Conservation (phyloP, 2,888 invertebrate genomes). For the Sphaeridia pumilis region DNA sequence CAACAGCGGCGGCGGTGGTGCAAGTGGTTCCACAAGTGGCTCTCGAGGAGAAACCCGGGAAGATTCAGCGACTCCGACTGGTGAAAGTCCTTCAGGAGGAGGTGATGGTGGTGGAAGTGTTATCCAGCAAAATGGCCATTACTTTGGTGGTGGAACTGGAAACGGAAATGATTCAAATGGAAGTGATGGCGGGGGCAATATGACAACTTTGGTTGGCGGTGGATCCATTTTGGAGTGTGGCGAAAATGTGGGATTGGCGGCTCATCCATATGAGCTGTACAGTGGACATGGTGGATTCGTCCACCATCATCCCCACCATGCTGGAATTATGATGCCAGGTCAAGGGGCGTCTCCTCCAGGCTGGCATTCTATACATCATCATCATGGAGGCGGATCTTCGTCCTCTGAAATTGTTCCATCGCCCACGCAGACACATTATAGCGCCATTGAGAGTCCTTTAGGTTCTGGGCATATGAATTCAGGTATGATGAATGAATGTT, state of each 20-base stretch:
- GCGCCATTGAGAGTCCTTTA: too few relatives aligned
- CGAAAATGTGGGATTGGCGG: neutral
- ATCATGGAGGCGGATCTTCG: too few relatives aligned
- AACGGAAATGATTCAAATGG: constrained; percentile 7
- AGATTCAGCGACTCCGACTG: neutral
- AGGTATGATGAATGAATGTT: too few relatives aligned
- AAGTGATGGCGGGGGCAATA: constrained; percentile 3
- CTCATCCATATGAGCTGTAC: neutral
- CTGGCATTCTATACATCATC: too few relatives aligned
- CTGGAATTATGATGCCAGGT: too few relatives aligned
- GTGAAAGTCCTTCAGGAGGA: neutral
- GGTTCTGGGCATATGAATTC: too few relatives aligned
- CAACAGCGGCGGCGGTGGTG: neutral
- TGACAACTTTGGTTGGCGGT: constrained; percentile 5
- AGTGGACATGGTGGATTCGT: too few relatives aligned
- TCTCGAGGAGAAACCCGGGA: neutral
- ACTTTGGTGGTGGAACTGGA: constrained; percentile 11
- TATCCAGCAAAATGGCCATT: constrained; percentile 11
- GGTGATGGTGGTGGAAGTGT: neutral
- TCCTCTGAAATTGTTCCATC: too few relatives aligned
- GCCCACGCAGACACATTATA: too few relatives aligned
- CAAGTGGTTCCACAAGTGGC: neutral
- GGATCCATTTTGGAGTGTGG: too few relatives aligned
- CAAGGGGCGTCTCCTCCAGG: too few relatives aligned
- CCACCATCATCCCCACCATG: constrained; percentile 13